Conservation (phyloP, 1,140 invertebrate species). For the Trialeurodes vaporariorum region DNA sequence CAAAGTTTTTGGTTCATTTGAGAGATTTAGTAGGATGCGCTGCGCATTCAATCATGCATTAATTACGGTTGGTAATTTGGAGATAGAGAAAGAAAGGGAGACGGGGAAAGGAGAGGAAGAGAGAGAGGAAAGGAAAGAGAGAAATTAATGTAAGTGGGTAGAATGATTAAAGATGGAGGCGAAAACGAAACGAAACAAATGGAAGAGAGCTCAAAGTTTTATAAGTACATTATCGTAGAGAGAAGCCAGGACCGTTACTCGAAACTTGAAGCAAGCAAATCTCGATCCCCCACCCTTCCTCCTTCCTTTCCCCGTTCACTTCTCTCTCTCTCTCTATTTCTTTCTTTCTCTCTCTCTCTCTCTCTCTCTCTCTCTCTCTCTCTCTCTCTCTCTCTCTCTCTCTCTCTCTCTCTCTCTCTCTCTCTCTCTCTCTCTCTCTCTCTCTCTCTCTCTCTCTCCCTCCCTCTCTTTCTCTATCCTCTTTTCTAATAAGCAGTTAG, state of each 20-base stretch:
- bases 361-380: no score
- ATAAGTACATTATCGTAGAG: conserved; percentile 1
- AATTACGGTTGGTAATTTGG: background rate
- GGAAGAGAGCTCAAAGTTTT: background rate
- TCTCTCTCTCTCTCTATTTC: no score
- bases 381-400: no score
- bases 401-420: no score
- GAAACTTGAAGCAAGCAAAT: background rate
- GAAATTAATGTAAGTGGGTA: background rate
- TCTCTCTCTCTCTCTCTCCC: no score
- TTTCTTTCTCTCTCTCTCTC: no score
- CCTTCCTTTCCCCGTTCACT: no score
- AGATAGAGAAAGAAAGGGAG: background rate
- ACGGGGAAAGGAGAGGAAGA: background rate
- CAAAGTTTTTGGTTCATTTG: background rate
- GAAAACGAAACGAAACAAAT: conserved; percentile 1
- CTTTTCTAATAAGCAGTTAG: background rate
- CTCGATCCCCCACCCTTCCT: no score
- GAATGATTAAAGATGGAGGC: background rate
- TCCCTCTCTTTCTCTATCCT: no score
- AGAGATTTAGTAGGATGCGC: background rate
- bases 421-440: no score
- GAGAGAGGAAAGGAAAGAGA: background rate
- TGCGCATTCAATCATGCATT: background rate
- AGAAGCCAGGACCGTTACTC: background rate